phyloP scores from a whole-genome alignment of 2,113 vertebrate species.

The Neodon shergylaensis region DNA sequence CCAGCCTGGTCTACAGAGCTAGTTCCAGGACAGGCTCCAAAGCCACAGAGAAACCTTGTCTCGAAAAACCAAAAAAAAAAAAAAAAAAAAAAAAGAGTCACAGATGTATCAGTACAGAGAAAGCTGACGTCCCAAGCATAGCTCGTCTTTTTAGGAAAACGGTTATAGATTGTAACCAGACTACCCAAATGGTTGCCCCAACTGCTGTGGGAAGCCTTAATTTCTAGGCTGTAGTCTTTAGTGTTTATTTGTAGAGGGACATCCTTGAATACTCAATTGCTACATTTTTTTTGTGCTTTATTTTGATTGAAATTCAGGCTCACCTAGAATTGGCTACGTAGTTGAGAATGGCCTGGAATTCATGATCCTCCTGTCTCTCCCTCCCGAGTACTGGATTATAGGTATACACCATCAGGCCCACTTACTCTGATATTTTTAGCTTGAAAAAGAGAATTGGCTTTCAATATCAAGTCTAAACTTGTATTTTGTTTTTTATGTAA shows the following conservation, averaged over 20 bases:
- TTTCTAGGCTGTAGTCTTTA: background rate
- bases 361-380: background rate
- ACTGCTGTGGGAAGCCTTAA: background rate
- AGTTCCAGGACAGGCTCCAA: too few species aligned
- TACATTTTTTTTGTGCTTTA: background rate
- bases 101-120: background rate
- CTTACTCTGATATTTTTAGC: background rate
- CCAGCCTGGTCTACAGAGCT: too few species aligned
- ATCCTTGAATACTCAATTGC: background rate
- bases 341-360: background rate
- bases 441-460: conserved; percentile 38
- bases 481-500: background rate
- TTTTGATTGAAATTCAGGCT: background rate
- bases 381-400: background rate
- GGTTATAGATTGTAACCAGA: conserved; percentile 8
- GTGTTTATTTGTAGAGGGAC: conserved; percentile 11
- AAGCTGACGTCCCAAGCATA: background rate
- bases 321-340: background rate
- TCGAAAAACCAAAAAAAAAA: too few species aligned
- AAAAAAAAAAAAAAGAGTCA: too few species aligned
- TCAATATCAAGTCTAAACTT: background rate
- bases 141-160: background rate
- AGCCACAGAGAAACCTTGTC: too few species aligned
- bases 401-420: background rate
- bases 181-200: background rate